These are phyloP conservation scores for Neodiprion pinetum DNA, from an alignment of 1,140 invertebrate genomes.

Conservation along the genomic window DNA sequence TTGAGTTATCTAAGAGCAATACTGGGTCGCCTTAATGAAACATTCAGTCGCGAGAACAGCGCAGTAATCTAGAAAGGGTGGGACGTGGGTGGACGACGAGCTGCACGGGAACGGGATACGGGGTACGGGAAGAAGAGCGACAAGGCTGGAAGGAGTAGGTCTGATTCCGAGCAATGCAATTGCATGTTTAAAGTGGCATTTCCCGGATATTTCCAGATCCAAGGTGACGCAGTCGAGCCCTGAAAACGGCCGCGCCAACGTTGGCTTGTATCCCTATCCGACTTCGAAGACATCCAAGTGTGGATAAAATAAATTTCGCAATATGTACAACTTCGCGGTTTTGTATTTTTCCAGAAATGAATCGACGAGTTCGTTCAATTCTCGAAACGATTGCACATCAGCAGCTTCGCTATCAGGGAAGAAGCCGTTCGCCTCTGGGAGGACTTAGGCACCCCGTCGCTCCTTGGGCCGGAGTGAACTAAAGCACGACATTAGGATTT, in stretches of 20 bases:
- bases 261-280: too few relatives aligned
- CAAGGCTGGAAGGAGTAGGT: conserved; percentile 51
- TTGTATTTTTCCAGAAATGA: too few relatives aligned
- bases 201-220: conserved; percentile 53
- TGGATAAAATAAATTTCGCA: too few relatives aligned
- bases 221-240: too few relatives aligned
- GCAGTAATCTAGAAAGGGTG: conserved; percentile 63
- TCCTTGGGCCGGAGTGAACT: neutral
- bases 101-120: conserved; percentile 25
- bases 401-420: too few relatives aligned
- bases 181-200: conserved; percentile 62
- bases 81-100: conserved; percentile 26
- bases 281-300: too few relatives aligned
- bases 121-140: conserved; percentile 30
- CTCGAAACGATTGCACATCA: too few relatives aligned
- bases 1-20: conserved; percentile 65
- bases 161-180: conserved; percentile 63
- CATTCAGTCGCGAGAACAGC: conserved; percentile 64
- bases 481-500: conserved; percentile 1
- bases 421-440: too few relatives aligned
- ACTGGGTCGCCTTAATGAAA: conserved; percentile 64
- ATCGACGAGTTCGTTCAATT: too few relatives aligned
- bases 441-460: too few relatives aligned
- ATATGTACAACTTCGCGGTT: too few relatives aligned
- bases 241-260: too few relatives aligned